These are phyloP conservation scores for Drosophila sp. DNA, from an alignment of 1,140 invertebrate species.

Conservation along the genomic window DNA sequence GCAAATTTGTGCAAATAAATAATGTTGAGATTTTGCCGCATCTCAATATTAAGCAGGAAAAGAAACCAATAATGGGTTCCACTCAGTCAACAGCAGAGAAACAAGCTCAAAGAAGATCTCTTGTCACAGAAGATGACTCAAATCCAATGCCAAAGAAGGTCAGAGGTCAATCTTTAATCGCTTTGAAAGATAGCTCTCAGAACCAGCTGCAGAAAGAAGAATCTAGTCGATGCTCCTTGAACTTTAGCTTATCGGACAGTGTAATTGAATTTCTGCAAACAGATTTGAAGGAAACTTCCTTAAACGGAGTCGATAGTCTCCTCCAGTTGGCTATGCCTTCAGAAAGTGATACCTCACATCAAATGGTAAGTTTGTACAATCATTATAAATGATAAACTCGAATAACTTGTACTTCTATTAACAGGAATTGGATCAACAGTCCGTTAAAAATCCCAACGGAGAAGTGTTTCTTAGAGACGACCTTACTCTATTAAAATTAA, in stretches of 20 bases:
- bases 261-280: constrained; percentile 25
- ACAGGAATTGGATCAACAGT: background rate
- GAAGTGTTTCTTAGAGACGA: background rate
- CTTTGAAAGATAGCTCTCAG: background rate
- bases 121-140: background rate
- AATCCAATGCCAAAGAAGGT: background rate
- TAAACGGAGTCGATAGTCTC: constrained; percentile 30
- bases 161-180: background rate
- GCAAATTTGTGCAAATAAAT: constrained; percentile 17
- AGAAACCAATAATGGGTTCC: background rate
- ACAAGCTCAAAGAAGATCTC: background rate
- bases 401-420: background rate
- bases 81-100: background rate
- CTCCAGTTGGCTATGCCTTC: constrained; percentile 15
- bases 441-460: background rate
- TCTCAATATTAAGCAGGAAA: background rate
- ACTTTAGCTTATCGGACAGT: constrained; percentile 31
- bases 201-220: background rate
- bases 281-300: constrained; percentile 3
- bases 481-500: constrained; percentile 23
- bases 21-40: constrained; percentile 39
- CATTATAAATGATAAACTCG: background rate
- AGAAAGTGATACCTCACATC: background rate
- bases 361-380: background rate
- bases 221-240: background rate